phyloP scores from a whole-genome alignment of 2,797 vertebrate species.

The Hyperoplus lanceolatus region DNA sequence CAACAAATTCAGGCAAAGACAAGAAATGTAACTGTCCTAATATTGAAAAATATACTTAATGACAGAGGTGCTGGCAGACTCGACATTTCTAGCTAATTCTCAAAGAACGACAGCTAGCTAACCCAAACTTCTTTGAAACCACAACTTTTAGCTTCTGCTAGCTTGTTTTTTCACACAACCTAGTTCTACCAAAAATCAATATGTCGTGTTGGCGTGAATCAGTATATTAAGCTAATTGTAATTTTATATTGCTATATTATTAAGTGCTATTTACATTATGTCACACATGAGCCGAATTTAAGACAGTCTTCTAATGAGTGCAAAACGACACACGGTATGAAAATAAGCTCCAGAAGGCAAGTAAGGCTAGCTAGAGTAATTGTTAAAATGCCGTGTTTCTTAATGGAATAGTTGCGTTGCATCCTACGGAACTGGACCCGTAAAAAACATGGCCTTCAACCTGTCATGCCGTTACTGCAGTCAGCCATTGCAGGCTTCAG shows the following conservation, averaged over 20 bases:
- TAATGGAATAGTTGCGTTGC: conserved; percentile 2
- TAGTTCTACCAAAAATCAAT: background rate
- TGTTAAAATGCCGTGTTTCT: conserved; percentile 5
- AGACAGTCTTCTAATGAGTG: background rate
- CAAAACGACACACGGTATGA: background rate
- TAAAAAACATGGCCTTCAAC: conserved; percentile 37
- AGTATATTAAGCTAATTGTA: background rate
- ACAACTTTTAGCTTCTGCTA: conserved; percentile 37
- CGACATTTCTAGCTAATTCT: too few species aligned
- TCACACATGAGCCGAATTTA: background rate
- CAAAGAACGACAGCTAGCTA: background rate
- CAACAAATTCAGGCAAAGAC: background rate
- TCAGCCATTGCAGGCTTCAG: background rate
- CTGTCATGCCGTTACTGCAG: conserved; percentile 43
- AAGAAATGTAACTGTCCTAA: background rate
- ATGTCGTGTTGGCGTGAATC: background rate
- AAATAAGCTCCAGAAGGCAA: too few species aligned
- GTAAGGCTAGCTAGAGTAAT: background rate
- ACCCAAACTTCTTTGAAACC: background rate
- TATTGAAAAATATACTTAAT: background rate
- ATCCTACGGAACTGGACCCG: background rate
- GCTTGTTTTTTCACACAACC: background rate
- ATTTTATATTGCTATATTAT: background rate
- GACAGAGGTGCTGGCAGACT: background rate
- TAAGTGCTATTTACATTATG: background rate